These are phyloP conservation scores for Polyommatus icarus DNA, from an alignment of 2,888 invertebrate genomes.

Conservation along the genomic window DNA sequence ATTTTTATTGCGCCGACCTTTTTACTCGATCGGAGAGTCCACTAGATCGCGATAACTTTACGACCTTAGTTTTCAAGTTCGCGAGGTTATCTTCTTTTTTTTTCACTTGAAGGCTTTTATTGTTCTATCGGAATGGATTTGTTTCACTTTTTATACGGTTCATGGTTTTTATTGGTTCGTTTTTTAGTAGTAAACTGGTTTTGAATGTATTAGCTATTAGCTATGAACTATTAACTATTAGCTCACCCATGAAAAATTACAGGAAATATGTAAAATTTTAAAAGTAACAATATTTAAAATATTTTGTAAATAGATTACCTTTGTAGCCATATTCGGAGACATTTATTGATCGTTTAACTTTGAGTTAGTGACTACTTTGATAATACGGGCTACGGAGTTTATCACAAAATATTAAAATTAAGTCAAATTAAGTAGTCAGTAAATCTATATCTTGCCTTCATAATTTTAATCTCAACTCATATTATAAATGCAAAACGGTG, in stretches of 20 bases:
- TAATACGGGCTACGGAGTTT: no score
- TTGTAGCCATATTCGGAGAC: no score
- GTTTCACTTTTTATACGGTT: constrained; percentile 20
- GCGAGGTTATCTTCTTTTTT: constrained; percentile 25
- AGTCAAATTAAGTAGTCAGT: no score
- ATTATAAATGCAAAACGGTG: no score
- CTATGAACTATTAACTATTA: no score
- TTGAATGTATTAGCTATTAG: not conserved
- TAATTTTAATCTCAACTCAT: no score
- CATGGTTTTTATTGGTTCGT: not conserved
- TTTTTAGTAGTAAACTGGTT: not conserved
- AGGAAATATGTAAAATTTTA: not conserved
- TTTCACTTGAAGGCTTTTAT: constrained; percentile 30
- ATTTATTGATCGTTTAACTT: no score
- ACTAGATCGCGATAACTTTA: constrained; percentile 36
- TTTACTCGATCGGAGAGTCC: constrained; percentile 42
- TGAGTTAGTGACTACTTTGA: no score
- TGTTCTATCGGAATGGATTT: constrained; percentile 28
- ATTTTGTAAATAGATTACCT: no score
- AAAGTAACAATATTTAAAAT: no score
- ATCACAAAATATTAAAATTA: no score
- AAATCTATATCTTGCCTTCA: no score
- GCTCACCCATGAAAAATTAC: not conserved
- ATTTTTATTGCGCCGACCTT: constrained; percentile 52
- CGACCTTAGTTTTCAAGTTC: constrained; percentile 37